phyloP scores from a whole-genome alignment of 2,797 vertebrate genomes.

The Bufotes viridis region DNA sequence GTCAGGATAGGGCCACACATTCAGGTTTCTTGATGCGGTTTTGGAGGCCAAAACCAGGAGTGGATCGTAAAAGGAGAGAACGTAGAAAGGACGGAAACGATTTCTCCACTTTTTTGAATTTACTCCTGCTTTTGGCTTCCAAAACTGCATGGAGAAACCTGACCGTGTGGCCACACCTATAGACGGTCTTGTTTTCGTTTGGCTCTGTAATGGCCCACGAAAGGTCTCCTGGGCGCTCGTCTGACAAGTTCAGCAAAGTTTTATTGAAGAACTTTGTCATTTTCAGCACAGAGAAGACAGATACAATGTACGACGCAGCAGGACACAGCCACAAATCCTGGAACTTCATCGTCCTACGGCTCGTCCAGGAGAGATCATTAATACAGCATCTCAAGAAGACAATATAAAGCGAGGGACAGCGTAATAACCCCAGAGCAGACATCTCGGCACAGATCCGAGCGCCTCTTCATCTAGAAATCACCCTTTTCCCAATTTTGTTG shows the following conservation, averaged over 20 bases:
- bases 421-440: background rate
- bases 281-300: constrained; percentile 14
- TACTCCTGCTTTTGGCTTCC: no score
- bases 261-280: constrained; percentile 45
- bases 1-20: background rate
- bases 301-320: constrained; percentile 9
- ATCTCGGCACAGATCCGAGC: background rate
- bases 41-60: no score
- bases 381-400: background rate
- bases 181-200: background rate
- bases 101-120: no score
- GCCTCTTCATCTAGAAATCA: background rate
- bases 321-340: constrained; percentile 1
- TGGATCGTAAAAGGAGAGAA: no score
- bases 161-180: no score
- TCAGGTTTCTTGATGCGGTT: no score
- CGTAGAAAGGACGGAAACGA: no score
- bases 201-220: constrained; percentile 15
- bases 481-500: background rate
- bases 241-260: constrained; percentile 34
- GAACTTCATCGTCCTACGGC: background rate
- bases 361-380: background rate
- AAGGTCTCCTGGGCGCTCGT: constrained; percentile 28
- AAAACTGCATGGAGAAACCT: no score
- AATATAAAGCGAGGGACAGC: background rate